These are phyloP conservation scores for Lates calcarifer DNA, from an alignment of 2,113 vertebrate genomes.

Conservation along the genomic window DNA sequence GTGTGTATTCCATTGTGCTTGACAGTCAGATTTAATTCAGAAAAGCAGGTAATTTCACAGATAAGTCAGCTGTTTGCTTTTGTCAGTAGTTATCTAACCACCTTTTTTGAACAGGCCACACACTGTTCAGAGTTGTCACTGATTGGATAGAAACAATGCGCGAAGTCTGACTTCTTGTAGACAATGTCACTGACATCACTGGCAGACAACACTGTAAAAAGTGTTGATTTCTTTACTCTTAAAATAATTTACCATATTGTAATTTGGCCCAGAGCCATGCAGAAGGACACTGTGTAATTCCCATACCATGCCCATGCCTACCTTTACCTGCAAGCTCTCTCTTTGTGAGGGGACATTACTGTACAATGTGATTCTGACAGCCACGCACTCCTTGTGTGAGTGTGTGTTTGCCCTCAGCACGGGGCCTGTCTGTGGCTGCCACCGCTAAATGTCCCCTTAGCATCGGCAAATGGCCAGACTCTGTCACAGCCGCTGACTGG, in stretches of 20 bases:
- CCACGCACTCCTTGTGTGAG: conserved; percentile 17
- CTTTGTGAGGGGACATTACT: background rate
- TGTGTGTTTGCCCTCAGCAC: conserved; percentile 47
- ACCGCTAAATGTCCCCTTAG: conserved; percentile 56
- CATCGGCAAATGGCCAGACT: conserved; percentile 55
- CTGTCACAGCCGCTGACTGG: conserved; percentile 57
- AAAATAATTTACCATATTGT: background rate
- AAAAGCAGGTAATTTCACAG: background rate
- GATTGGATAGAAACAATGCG: too few relatives aligned
- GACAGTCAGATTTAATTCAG: background rate
- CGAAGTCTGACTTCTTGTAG: background rate
- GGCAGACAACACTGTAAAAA: background rate
- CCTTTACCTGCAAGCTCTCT: background rate
- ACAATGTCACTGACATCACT: background rate
- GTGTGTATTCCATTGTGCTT: too few relatives aligned
- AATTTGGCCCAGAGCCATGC: background rate
- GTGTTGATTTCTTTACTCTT: background rate
- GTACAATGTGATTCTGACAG: conserved; percentile 41
- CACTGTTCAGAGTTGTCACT: background rate
- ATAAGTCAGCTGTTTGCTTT: too few relatives aligned
- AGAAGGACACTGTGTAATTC: background rate
- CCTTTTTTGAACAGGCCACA: too few relatives aligned
- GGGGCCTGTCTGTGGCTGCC: conserved; percentile 54
- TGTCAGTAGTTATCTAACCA: background rate
- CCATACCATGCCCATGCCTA: background rate